Base-by-base conservation (phyloP, 2,888 invertebrate genomes). In the Aphodius sticticus region DNA sequence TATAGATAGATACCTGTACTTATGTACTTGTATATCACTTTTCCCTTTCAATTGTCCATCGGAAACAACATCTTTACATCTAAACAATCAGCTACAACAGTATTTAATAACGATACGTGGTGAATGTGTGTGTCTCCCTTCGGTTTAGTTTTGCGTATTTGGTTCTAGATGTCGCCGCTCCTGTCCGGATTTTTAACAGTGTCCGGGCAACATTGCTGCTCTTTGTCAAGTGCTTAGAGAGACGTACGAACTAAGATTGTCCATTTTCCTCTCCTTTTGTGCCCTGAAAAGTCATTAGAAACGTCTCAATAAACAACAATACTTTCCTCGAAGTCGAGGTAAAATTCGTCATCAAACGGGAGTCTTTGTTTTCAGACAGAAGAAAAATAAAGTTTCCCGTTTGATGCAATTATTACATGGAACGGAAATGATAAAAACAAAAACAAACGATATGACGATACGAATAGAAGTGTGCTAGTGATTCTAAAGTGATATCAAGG, bases 211-310 rank as follows among this genome's bases (percentile, higher is more conserved):
- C 84, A 88, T 35, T 69, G 70, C 89, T 87, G 91, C 91, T 90
- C 92, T 91, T 91, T 93, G 92, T 93, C 92, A 92, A 92, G 93
- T 92, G 91, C 93, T 94, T 90, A 93, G 92, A 88, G 91, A 92
- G 91, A 94, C 92, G 91, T 92, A 94, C 90, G 94, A 94, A 90
- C 92, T 95, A 95, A 94, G 94, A 93, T 92, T 95, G 94, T 94
- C 95, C 94, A 93, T 93, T 93, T 95, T 95, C 95, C 94, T 95
- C 94, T 94, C 95, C 94, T 94, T 94, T 94, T 93, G 94, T 93
- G 94, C 94, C 94, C 95, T 94, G 84, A n/a, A 84, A 83, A 79
- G 36, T 16, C 12, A 7, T 74, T 35, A 70, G 7, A 70, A 7
- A 53, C 9, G 7, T 12, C 12, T 53, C 12, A 9, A 53, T 53